phyloP scores from a whole-genome alignment of 1,140 invertebrate genomes.

The Forficula auricularia region DNA sequence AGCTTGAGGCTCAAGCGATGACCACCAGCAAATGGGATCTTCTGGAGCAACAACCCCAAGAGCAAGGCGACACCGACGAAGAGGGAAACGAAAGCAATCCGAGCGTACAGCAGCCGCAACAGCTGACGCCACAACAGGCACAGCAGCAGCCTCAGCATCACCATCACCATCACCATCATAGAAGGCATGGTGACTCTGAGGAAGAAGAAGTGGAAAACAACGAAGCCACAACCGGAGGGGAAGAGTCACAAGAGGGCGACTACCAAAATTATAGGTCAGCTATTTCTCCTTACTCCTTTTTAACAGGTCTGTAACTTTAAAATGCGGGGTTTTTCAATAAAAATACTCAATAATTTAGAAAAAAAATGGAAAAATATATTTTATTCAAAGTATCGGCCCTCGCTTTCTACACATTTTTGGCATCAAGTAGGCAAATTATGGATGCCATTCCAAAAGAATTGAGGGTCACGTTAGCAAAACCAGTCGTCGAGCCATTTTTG shows the following conservation, averaged over 20 bases:
- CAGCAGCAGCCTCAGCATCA: neutral
- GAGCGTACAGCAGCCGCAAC: slow-evolving; percentile 6
- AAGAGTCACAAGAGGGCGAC: slow-evolving; percentile 6
- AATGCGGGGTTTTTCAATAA: no score
- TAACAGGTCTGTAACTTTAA: no score
- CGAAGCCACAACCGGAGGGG: slow-evolving; percentile 15
- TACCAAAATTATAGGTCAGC: slow-evolving; percentile 4
- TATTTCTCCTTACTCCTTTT: no score
- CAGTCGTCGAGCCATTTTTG: no score
- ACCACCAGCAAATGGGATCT: slow-evolving; percentile 78
- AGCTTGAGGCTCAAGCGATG: slow-evolving; percentile 71
- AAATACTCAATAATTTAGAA: no score
- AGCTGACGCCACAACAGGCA: slow-evolving; percentile 2
- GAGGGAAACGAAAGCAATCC: slow-evolving; percentile 8
- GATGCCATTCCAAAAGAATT: no score
- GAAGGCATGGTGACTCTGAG: neutral
- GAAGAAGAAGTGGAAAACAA: slow-evolving; percentile 20
- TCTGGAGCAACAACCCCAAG: slow-evolving; percentile 36
- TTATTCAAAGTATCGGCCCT: no score
- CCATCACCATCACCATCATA: no score
- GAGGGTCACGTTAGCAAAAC: no score
- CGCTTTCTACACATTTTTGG: no score
- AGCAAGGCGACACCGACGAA: slow-evolving; percentile 20
- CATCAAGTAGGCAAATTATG: no score
- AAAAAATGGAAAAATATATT: no score